A percentile compares a stretch with the other conserved stretches of the same genome.
phyloP scores from a whole-genome alignment of 64 coral and sea anemone genomes.

The Pocillopora damicornis region DNA sequence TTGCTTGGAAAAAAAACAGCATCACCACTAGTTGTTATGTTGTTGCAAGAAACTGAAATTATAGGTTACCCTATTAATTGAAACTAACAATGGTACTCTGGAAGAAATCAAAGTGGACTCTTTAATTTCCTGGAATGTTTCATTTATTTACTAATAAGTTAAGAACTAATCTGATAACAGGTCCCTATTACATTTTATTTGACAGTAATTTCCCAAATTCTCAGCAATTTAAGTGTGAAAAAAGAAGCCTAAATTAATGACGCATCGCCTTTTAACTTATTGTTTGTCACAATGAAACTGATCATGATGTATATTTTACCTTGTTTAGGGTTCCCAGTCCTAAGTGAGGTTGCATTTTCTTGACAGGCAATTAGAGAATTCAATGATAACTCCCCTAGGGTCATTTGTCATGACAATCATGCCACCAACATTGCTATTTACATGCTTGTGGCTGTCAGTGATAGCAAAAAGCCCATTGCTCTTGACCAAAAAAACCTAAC shows the following conservation, averaged over 20 bases:
- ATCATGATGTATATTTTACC: neutral
- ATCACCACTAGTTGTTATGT: too few relatives aligned
- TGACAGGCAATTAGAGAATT: neutral
- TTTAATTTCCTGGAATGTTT: too few relatives aligned
- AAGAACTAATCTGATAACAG: too few relatives aligned
- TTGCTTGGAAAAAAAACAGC: too few relatives aligned
- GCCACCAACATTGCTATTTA: neutral
- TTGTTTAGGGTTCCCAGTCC: neutral
- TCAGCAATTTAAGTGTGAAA: neutral
- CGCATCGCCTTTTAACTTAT: neutral
- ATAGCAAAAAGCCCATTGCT: conserved; percentile 4
- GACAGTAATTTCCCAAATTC: neutral
- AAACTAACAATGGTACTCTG: too few relatives aligned
- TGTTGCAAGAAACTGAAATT: too few relatives aligned
- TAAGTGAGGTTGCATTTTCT: neutral
- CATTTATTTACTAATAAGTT: neutral
- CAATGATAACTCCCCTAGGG: neutral
- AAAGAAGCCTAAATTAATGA: neutral
- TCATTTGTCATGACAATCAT: conserved; percentile 9
- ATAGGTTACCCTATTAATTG: too few relatives aligned
- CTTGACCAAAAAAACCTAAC: neutral
- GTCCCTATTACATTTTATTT: neutral
- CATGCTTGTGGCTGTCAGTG: conserved; percentile 19
- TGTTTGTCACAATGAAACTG: neutral
- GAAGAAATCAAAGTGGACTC: too few relatives aligned